A percentile compares a stretch with the other conserved stretches of the same genome.
phyloP scores from a whole-genome alignment of 2,113 vertebrate species.

The Paraplagusia blochii region DNA sequence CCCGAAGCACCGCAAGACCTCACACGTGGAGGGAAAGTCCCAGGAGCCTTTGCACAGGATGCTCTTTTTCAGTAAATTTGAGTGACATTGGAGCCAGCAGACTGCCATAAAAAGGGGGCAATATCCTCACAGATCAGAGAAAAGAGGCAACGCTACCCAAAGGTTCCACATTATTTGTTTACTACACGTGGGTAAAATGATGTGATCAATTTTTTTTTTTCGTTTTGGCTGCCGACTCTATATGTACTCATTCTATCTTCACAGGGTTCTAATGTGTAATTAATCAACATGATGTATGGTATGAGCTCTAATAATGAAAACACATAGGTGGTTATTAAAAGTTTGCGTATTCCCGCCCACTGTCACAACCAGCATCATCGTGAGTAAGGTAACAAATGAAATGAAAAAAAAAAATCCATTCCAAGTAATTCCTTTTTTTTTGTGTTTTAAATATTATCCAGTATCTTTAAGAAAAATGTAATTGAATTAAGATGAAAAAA shows the following conservation, averaged over 20 bases:
- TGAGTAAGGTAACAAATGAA: no score
- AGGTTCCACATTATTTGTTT: constrained; percentile 56
- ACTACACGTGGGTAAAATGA: constrained; percentile 56
- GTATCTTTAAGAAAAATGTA: constrained; percentile 3
- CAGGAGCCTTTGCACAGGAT: constrained; percentile 51
- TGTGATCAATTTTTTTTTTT: constrained; percentile 50
- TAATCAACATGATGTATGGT: constrained; percentile 54
- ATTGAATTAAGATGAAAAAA: constrained; percentile 8
- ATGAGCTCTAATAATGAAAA: constrained; percentile 11
- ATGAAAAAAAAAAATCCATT: constrained; percentile 1
- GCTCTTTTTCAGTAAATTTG: constrained; percentile 32
- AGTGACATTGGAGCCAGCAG: constrained; percentile 63
- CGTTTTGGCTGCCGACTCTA: constrained; percentile 61
- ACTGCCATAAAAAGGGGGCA: constrained; percentile 18
- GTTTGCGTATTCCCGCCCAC: neutral
- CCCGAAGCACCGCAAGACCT: constrained; percentile 22
- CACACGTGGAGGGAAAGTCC: constrained; percentile 31
- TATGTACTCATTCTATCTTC: constrained; percentile 45
- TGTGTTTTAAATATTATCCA: neutral
- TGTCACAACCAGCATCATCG: neutral
- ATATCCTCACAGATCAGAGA: constrained; percentile 39
- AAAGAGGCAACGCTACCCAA: constrained; percentile 46
- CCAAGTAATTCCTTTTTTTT: constrained; percentile 15
- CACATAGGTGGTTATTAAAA: no score
- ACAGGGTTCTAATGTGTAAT: constrained; percentile 55